These are phyloP conservation scores for Melangyna quadrimaculata DNA, from an alignment of 2,888 invertebrate species.

Conservation along the genomic window DNA sequence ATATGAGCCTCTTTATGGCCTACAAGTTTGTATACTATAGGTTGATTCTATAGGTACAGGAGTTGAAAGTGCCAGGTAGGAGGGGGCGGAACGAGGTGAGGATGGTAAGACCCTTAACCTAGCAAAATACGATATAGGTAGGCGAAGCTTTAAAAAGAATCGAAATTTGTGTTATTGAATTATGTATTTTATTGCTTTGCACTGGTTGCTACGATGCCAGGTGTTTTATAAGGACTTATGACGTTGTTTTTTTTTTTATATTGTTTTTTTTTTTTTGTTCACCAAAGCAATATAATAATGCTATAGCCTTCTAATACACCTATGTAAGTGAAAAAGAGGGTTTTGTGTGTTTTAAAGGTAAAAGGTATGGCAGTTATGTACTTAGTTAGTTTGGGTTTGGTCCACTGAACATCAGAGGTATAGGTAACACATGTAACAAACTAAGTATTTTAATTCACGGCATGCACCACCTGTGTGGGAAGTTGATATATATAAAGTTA, in stretches of 20 bases:
- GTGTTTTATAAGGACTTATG: slow-evolving; percentile 22
- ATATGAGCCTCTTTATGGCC: slow-evolving; percentile 54
- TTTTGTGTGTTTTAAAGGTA: background rate
- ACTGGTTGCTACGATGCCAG: slow-evolving; percentile 40
- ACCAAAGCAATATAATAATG: background rate
- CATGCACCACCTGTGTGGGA: slow-evolving; percentile 17
- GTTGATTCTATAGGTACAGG: background rate
- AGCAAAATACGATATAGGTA: background rate
- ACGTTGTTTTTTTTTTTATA: background rate
- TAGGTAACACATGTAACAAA: slow-evolving; percentile 19
- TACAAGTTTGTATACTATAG: slow-evolving; percentile 16
- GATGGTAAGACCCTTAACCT: slow-evolving; percentile 8
- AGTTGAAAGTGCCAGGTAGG: background rate
- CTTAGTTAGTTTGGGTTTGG: background rate
- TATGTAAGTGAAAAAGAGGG: background rate
- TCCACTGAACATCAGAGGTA: slow-evolving; percentile 4
- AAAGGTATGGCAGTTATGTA: too few species aligned
- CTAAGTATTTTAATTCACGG: slow-evolving; percentile 6
- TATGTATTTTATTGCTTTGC: slow-evolving; percentile 67
- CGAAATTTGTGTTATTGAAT: slow-evolving; percentile 65
- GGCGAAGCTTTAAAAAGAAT: slow-evolving; percentile 43
- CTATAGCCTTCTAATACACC: background rate
- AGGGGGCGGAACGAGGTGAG: background rate
- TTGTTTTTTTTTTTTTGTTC: background rate
- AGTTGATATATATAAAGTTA: background rate